Percentiles rank a stretch among this genome's conserved stretches.
Conservation (phyloP, 1,140 invertebrate genomes). For the Drosophila subobscura region DNA sequence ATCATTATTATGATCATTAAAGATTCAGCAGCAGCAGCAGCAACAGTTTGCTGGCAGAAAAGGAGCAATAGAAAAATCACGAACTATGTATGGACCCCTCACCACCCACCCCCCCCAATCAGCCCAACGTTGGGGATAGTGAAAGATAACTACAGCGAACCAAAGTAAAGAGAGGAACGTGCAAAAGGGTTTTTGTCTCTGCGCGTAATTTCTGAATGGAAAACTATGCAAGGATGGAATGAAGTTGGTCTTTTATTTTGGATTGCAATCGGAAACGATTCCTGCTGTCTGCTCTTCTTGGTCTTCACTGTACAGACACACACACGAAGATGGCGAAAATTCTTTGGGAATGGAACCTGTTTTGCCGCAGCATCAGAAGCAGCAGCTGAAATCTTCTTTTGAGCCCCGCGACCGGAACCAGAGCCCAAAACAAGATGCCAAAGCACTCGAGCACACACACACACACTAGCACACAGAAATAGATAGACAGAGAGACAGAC, state of each 20-base stretch:
- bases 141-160: slow-evolving; percentile 19
- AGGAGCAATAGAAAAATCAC: slow-evolving; percentile 74
- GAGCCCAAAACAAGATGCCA: slow-evolving; percentile 56
- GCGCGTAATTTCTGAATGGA: slow-evolving; percentile 5
- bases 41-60: slow-evolving; percentile 43
- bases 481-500: slow-evolving; percentile 6
- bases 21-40: slow-evolving; percentile 13
- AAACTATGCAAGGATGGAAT: too few relatives aligned
- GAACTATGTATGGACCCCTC: slow-evolving; percentile 7
- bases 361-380: slow-evolving; percentile 34
- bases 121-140: slow-evolving; percentile 6
- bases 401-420: slow-evolving; percentile 52
- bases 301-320: slow-evolving; percentile 32
- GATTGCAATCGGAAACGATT: neutral
- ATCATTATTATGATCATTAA: slow-evolving; percentile 14
- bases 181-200: too few relatives aligned
- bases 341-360: slow-evolving; percentile 73
- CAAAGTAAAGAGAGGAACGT: too few relatives aligned
- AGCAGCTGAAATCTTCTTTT: slow-evolving; percentile 55
- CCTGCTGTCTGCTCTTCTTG: neutral
- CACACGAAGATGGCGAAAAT: slow-evolving; percentile 60
- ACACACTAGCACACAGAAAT: neutral
- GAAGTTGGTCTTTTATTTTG: too few relatives aligned
- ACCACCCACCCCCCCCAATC: slow-evolving; percentile 7
- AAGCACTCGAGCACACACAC: slow-evolving; percentile 8